Percentiles rank a stretch among this genome's conserved stretches.
Conservation (phyloP, 1,140 invertebrate genomes). For the Diploscapter pachys region DNA sequence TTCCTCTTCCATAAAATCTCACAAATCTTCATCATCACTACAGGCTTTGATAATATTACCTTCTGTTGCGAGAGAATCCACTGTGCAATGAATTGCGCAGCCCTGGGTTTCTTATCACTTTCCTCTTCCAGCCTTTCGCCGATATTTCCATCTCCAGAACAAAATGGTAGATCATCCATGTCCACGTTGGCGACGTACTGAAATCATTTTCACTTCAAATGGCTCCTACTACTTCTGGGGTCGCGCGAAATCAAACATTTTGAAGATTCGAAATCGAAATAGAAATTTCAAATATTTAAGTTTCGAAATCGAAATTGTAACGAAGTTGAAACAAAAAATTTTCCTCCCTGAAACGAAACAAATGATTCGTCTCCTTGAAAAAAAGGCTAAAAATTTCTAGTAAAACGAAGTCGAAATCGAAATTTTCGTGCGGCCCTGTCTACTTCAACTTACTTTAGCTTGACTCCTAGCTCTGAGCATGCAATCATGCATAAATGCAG, state of each 20-base stretch:
- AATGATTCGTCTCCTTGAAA: too few species aligned
- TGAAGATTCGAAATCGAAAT: background rate
- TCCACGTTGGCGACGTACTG: conserved; percentile 17
- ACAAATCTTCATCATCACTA: too few species aligned
- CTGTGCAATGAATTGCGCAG: conserved; percentile 15
- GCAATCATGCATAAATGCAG: conserved; percentile 22
- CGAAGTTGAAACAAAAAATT: too few species aligned
- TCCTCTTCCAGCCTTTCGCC: background rate
- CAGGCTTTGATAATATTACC: background rate
- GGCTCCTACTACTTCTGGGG: too few species aligned
- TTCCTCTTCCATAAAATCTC: too few species aligned
- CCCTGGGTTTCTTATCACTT: background rate
- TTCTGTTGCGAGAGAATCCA: conserved; percentile 18
- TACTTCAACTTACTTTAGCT: background rate
- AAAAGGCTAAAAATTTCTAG: too few species aligned
- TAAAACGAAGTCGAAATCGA: background rate
- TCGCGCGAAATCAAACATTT: background rate
- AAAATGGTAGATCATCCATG: conserved; percentile 8
- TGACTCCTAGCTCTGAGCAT: conserved; percentile 13
- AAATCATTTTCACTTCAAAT: background rate
- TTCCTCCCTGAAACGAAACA: too few species aligned
- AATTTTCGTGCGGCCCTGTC: background rate
- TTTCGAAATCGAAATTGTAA: too few species aligned
- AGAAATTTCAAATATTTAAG: too few species aligned
- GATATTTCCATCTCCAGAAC: background rate